Base-by-base conservation (phyloP, 2,797 vertebrate species). In the Heliangelus exortis region DNA sequence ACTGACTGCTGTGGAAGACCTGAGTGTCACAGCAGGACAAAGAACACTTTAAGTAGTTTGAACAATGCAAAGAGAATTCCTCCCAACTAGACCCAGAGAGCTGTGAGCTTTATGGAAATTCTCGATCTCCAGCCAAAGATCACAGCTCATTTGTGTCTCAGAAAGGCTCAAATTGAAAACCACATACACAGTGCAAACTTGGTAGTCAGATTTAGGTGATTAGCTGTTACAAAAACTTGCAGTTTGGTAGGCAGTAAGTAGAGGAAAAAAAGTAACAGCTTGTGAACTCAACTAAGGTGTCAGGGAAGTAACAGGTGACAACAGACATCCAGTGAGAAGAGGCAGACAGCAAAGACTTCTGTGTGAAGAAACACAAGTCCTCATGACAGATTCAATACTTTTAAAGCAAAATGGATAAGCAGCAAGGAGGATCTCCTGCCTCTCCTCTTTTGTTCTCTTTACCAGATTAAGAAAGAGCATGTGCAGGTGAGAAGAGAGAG, bases 1-100 rank as follows among this genome's bases (percentile, higher is more conserved):
- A 50, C 20, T 22, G 10, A 22, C 34, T 55, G 7, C 28, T 0
- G 0, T 8, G 3, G 8, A 7, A 6, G 5, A 71, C 51, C 36
- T n/a, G 23, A 54, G 33, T 6, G 16, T 34, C 72, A 50, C 28
- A 51, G 26, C 8, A 78, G 36, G 19, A 50, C 53, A 84, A 74
- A 36, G 9, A 31, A 61, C 28, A 29, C 29, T 88, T 88, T 36
- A 82, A 59, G 45, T 34, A 62, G 28, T 45, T 22, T 39, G 22
- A 68, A 31, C 10, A 74, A 53, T 41, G 26, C 12, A 36, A 6
- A 16, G n/a, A 50, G 34, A 68, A 76, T 51, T 80, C 29, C 34
- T 89, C 45, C 22, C 31, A 58, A 50, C 18, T 17, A 63, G 36
- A 79, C 11, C 1, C 16, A 59, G 74, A 59, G 6, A 25, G 22